Evolutionary conservation across 37 sponge, comb jelly and placozoan genomes (phyloP), one percentile per base, ranked within the genome.

Genomic region (Cliona cf. orientalis): DNA sequence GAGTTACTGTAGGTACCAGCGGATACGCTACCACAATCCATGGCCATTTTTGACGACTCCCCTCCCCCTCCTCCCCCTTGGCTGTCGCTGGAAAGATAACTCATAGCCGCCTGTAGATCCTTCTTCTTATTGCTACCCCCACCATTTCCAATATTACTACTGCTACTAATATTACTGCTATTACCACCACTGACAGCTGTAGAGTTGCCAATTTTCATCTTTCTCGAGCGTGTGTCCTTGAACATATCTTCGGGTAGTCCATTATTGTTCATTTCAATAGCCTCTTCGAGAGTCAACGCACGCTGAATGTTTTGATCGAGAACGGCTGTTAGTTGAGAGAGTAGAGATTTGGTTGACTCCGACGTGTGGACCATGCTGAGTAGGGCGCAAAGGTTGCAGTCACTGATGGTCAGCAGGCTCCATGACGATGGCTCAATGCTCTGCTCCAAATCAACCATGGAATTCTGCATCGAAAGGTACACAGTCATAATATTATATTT

Each of bases 351-450:
- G 59, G 56, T 67, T 33, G 56, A 33, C 11, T 46, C 59, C 7
- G 45, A 37, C 6, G 68, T 28, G 19, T 56, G 58, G 9, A 35
- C 55, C 69, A 58, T 64, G 46, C 56, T 66, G 4, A 84, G 69
- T 2, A 84, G 66, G 29, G 85, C 41, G 42, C 85, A 84, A 17
- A 84, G 45, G 60, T 75, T 84, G 42, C 77, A 66, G 77, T 84
- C 85, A 25, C 85, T 84, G 58, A 84, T 31, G 43, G 85, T 69
- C 29, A 84, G 34, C 44, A 74, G 29, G 40, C 26, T 40, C 77
- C 69, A 84, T 44, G 68, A 42, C 5, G 76, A 43, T 49, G 85
- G 85, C 19, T 57, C 22, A 2, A 83, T 2, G 39, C 7, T n/a
- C 39, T 25, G 38, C 9, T 39, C 25, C 17, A 82, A 9, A 0